A percentile compares a stretch with the other conserved stretches of the same genome.
These are phyloP conservation scores for Athalia circularis DNA, from an alignment of 2,888 invertebrate genomes.

Conservation along the genomic window DNA sequence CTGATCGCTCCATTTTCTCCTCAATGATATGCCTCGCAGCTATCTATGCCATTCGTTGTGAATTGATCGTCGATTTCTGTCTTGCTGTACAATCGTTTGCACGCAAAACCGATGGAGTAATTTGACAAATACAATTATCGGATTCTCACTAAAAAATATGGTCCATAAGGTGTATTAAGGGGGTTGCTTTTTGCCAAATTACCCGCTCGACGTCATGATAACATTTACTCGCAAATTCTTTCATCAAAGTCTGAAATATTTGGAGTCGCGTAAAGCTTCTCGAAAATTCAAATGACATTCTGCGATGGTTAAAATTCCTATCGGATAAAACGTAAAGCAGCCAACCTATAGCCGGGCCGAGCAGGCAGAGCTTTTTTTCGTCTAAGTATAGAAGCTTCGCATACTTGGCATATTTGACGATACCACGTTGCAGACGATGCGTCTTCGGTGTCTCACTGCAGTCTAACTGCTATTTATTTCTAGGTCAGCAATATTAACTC, in stretches of 20 bases:
- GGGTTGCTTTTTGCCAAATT: neutral
- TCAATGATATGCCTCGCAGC: too few relatives aligned
- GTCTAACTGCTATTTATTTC: neutral
- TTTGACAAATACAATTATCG: too few relatives aligned
- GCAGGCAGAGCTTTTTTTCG: conserved; percentile 3
- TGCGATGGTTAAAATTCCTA: neutral
- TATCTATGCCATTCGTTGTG: too few relatives aligned
- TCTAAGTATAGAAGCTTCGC: conserved; percentile 36
- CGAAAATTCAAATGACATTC: conserved; percentile 11
- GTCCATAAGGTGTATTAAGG: neutral
- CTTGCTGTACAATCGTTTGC: too few relatives aligned
- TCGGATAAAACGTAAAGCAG: conserved; percentile 5
- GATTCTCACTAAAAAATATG: too few relatives aligned
- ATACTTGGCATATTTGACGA: conserved; percentile 35
- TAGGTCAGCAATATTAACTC: neutral
- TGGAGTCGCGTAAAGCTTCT: conserved; percentile 23
- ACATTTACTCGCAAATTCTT: neutral
- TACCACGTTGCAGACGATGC: conserved; percentile 20
- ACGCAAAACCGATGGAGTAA: too few relatives aligned
- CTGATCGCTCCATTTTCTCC: too few relatives aligned
- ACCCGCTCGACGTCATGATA: neutral
- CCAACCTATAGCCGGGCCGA: conserved; percentile 16
- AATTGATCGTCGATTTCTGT: too few relatives aligned
- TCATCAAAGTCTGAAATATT: conserved; percentile 1
- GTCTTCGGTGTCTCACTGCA: neutral